Evolutionary conservation across 2,888 invertebrate species (phyloP).

Genomic region (Trachelus troglodyta): DNA sequence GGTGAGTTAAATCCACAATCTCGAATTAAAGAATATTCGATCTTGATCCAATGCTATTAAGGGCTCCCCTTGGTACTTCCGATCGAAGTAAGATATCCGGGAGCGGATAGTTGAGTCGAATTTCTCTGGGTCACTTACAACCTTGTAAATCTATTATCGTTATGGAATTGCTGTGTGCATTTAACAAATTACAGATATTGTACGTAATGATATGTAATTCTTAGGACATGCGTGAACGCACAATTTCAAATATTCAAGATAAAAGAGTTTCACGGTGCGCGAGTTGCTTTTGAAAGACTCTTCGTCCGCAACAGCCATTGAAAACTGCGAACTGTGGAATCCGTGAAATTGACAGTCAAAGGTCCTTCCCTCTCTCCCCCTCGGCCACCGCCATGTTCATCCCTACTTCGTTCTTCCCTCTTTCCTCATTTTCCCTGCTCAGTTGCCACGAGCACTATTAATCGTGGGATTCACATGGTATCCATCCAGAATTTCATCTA

Average conservation of each 20-base stretch:
- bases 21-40: not conserved
- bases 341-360: not conserved
- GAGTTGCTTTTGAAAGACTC: not conserved
- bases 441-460: not conserved
- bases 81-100: not conserved
- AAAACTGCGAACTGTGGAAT: not conserved
- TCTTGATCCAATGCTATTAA: not conserved
- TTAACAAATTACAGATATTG: not conserved
- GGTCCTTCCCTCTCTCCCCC: not conserved
- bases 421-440: not conserved
- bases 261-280: not conserved
- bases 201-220: not conserved
- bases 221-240: not conserved
- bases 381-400: not conserved
- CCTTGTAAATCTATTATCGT: not conserved
- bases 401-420: not conserved
- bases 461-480: not conserved
- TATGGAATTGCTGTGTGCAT: not conserved
- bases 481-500: not conserved
- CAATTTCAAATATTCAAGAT: not conserved
- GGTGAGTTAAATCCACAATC: not conserved
- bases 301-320: not conserved
- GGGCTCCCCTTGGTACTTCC: not conserved
- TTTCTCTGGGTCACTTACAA: not conserved
- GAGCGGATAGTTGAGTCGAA: not conserved